These are phyloP conservation scores for Clarias macrocephalus DNA, from an alignment of 2,113 vertebrate genomes.

Conservation along the genomic window DNA sequence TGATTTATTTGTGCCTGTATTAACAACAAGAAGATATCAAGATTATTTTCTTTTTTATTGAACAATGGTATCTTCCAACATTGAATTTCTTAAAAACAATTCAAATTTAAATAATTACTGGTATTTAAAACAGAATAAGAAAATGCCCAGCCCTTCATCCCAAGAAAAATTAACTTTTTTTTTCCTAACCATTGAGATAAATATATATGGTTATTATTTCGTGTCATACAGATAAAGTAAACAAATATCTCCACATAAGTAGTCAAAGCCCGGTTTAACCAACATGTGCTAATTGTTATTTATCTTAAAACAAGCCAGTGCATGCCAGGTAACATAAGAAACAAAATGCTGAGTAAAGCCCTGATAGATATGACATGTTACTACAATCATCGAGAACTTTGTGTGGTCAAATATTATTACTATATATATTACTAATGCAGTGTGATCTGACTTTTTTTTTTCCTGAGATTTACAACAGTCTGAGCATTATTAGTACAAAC, in stretches of 20 bases:
- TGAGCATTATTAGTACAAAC: conserved; percentile 38
- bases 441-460: conserved; percentile 8
- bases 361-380: neutral
- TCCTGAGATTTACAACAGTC: conserved; percentile 24
- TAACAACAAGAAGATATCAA: neutral
- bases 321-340: conserved; percentile 20
- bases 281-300: conserved; percentile 7
- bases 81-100: conserved; percentile 15
- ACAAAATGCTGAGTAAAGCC: neutral
- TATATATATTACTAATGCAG: neutral
- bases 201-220: conserved; percentile 46
- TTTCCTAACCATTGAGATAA: conserved; percentile 26
- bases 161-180: conserved; percentile 54
- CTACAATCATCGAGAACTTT: neutral
- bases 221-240: conserved; percentile 63
- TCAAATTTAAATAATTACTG: conserved; percentile 56
- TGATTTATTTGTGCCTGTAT: neutral
- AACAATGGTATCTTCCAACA: neutral
- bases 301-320: conserved; percentile 1
- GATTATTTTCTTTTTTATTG: neutral
- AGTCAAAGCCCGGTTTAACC: conserved; percentile 38
- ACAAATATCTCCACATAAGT: conserved; percentile 62
- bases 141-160: conserved; percentile 69
- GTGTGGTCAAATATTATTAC: neutral
- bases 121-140: conserved; percentile 55